Evolutionary conservation across 35 echinoderm and acorn worm species (phyloP), one percentile per base, ranked within the genome.

Genomic region (Patiria miniata): DNA sequence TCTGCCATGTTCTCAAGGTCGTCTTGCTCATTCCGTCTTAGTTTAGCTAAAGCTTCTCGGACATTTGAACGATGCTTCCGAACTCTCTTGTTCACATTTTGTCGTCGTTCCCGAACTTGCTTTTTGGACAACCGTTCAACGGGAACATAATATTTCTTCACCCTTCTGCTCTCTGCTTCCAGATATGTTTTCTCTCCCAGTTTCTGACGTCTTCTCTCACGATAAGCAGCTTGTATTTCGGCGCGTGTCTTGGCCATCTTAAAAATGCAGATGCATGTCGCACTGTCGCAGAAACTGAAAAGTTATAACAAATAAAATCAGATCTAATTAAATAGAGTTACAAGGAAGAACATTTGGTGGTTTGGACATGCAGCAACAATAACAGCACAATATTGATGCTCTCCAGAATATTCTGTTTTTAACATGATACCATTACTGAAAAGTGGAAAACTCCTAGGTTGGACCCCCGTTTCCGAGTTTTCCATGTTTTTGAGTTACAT

Each of bases 171-270:
- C 44, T 80, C 78, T 39, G 37, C 37, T 17, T 80, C 78, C 16
- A 80, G 78, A 39, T 36, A 80, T 7, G 78, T 39, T 39, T 26
- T 80, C 26, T 80, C 78, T 39, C 78, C 78, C 37, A 80, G 37
- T 80, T 40, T 80, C 28, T 80, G 37, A 22, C 78, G 78, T 80
- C 16, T 80, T 80, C 78, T 80, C 37, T 80, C 78, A 33, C 78
- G 78, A 80, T 80, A 80, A 47, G 78, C 21, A 80, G 78, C 78
- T 80, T 80, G 78, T 80, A 80, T 80, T 80, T 80, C 78, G 23
- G 37, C 78, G 23, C 78, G 37, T 47, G 78, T 80, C 44, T 80
- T 80, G 0, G 8, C 78, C 78, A 80, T 80, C 5, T 33, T 78
- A 7, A 28, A 17, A 78, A 58, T n/a, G n/a, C n/a, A n/a, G n/a